Percentiles rank a stretch among this genome's conserved stretches.
phyloP scores from a whole-genome alignment of 2,113 vertebrate genomes.

The Notarius lentiginosus region DNA sequence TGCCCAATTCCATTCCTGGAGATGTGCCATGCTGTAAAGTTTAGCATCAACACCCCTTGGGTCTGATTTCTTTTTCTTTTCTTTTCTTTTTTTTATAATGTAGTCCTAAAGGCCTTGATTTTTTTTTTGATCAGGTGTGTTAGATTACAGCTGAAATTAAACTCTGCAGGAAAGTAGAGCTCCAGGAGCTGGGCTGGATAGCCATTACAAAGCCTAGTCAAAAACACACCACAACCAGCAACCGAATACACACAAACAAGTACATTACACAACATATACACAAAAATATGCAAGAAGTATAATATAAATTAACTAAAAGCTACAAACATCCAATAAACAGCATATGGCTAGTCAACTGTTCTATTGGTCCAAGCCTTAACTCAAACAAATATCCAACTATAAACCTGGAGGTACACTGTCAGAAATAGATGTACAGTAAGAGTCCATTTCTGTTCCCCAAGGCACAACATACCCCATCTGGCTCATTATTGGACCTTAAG shows the following conservation, averaged over 20 bases:
- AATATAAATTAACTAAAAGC: neutral
- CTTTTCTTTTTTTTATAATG: no score
- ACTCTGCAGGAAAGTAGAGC: conserved; percentile 3
- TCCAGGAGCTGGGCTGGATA: neutral
- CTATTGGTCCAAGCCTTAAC: neutral
- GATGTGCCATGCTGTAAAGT: neutral
- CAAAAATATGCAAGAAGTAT: neutral
- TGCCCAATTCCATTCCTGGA: neutral
- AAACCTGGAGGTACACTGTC: neutral
- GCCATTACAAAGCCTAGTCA: neutral
- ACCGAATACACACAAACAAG: conserved; percentile 11
- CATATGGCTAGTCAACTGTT: neutral
- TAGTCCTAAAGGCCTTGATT: neutral
- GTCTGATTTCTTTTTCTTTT: neutral
- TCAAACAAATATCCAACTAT: neutral
- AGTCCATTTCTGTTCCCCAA: no score
- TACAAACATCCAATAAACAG: conserved; percentile 4
- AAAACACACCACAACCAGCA: conserved; percentile 40
- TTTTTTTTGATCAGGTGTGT: conserved; percentile 12
- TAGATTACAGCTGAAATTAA: conserved; percentile 18
- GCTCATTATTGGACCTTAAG: no score
- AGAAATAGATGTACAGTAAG: no score
- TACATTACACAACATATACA: neutral
- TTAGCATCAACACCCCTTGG: neutral
- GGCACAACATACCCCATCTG: no score